These are phyloP conservation scores for Noctua janthe DNA, from an alignment of 2,888 invertebrate species.

Conservation along the genomic window DNA sequence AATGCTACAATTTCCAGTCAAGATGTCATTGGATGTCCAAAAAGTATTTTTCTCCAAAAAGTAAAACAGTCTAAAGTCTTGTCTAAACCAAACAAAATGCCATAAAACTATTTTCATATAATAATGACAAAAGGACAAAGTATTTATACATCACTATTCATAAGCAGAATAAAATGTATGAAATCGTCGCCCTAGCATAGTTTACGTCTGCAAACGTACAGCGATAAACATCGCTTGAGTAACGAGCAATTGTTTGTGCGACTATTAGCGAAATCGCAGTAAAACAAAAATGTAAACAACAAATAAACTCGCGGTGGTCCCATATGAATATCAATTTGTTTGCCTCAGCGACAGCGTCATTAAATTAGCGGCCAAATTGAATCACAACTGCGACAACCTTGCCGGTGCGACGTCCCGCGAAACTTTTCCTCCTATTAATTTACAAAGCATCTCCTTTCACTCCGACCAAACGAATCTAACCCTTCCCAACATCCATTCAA, in stretches of 20 bases:
- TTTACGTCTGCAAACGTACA: slow-evolving; percentile 47
- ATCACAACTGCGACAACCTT: slow-evolving; percentile 90
- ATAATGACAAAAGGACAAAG: neutral
- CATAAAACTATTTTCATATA: neutral
- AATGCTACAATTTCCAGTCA: neutral
- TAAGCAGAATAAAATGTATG: slow-evolving; percentile 3
- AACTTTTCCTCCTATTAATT: slow-evolving; percentile 91
- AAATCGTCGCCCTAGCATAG: slow-evolving; percentile 24
- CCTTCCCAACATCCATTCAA: slow-evolving; percentile 74
- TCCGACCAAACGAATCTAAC: slow-evolving; percentile 75
- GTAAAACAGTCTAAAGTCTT: neutral
- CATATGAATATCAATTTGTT: slow-evolving; percentile 91
- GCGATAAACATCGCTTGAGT: slow-evolving; percentile 48
- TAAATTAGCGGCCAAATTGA: slow-evolving; percentile 91
- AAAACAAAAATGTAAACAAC: slow-evolving; percentile 81
- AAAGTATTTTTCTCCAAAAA: neutral
- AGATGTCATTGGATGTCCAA: neutral
- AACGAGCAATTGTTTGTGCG: slow-evolving; percentile 65
- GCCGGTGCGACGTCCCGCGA: slow-evolving; percentile 87
- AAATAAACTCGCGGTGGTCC: slow-evolving; percentile 84
- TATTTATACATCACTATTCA: slow-evolving; percentile 11
- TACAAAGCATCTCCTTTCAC: slow-evolving; percentile 87
- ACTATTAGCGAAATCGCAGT: slow-evolving; percentile 69
- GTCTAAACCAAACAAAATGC: neutral
- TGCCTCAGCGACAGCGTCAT: slow-evolving; percentile 88